Base-by-base conservation (phyloP, 2,113 vertebrate species). In the Prochilodus magdalenae region DNA sequence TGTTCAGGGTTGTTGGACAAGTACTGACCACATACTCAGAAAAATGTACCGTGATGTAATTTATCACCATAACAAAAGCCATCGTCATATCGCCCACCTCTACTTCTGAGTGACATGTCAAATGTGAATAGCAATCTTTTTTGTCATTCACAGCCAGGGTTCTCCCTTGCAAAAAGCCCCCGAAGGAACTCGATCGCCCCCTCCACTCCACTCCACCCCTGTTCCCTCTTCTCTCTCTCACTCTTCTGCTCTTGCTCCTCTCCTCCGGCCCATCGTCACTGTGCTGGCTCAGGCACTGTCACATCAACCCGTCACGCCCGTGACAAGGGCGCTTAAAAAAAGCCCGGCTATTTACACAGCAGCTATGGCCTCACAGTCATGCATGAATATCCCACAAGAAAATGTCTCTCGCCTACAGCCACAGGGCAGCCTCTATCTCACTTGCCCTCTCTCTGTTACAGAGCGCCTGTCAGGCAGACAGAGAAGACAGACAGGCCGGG, bases 81-180 rank as follows among this genome's bases (percentile, higher is more conserved):
- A 11, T 26, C 57, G 57, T 77, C 85, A 85, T 84, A 84, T 13
- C 7, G 36, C 88, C 86, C 79, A 83, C 90, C 91, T 22, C 85
- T 91, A 82, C 83, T 79, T 84, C 87, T 89, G 71, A 91, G 90
- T 67, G 79, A 93, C 90, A 84, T 89, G 79, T 85, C 93, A 89
- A 92, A 92, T 91, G 90, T 86, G 88, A 92, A 91, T 91, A 90
- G 91, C 62, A 87, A 91, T 93, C 91, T 89, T 90, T 91, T 93
- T 92, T 91, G 88, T 87, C 89, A 91, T 80, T 81, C 88, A 79
- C 75, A 85, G 85, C 80, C 62, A 86, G 87, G 75, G 88, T 89
- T 92, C 89, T 24, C 22, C 75, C 89, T 84, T 85, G 82, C 89
- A 86, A 88, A 86, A 62, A 63, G 85, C 77, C 89, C 89, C 2